Conservation (phyloP, 2,797 vertebrate species). For the Eutrigla gurnardus region DNA sequence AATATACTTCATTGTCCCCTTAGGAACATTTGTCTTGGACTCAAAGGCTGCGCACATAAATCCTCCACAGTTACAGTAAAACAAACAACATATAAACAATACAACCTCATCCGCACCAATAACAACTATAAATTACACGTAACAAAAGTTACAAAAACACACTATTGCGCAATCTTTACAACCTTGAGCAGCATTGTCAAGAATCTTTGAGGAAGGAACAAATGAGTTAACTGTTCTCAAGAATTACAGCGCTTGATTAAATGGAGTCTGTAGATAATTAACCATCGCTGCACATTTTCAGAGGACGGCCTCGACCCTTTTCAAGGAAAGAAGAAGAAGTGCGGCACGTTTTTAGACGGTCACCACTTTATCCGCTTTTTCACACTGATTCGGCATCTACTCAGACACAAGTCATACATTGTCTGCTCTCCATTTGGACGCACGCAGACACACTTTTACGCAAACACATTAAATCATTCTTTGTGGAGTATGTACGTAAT, state of each 20-base stretch:
- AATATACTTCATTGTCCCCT: no score
- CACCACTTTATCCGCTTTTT: slow-evolving; percentile 3
- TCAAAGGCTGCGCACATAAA: no score
- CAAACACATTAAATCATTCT: slow-evolving; percentile 48
- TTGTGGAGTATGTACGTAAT: slow-evolving; percentile 22
- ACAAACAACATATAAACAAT: no score
- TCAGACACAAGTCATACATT: not conserved
- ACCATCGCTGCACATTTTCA: not conserved
- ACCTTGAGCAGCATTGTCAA: no score
- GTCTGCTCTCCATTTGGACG: not conserved
- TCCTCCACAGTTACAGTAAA: no score
- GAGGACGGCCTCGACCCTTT: not conserved
- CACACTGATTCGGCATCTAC: slow-evolving; percentile 14
- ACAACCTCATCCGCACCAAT: no score
- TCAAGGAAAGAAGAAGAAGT: not conserved
- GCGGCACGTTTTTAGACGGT: not conserved
- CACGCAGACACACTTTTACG: not conserved
- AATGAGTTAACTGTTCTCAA: not conserved
- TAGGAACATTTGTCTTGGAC: no score
- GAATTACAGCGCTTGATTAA: slow-evolving; percentile 12
- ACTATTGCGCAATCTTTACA: no score
- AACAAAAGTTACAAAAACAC: no score
- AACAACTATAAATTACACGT: no score
- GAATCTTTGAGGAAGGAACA: no score
- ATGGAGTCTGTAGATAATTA: slow-evolving; percentile 12